Conservation (phyloP, 2,888 invertebrate genomes). For the Nycteola revayana region DNA sequence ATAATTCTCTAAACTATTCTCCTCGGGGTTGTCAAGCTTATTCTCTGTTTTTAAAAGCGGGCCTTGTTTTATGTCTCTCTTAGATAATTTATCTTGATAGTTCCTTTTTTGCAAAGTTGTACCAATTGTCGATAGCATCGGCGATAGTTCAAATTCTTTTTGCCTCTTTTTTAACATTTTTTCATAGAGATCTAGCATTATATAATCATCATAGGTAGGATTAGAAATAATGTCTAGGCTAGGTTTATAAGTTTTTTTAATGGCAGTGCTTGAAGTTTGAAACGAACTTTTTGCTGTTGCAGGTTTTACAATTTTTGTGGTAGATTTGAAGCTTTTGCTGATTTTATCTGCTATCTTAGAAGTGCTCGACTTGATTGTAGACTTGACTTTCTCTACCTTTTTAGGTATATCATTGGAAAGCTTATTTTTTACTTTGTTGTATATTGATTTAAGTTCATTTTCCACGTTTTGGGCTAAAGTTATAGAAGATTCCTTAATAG, state of each 20-base stretch:
- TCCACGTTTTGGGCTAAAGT: slow-evolving; percentile 43
- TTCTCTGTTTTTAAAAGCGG: too few relatives aligned
- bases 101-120: slow-evolving; percentile 13
- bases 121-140: slow-evolving; percentile 35
- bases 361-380: neutral
- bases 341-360: too few relatives aligned
- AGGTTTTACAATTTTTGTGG: neutral
- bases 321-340: neutral
- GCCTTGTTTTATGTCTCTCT: slow-evolving; percentile 22
- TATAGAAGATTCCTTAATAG: slow-evolving; percentile 34
- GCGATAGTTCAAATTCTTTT: slow-evolving; percentile 39
- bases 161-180: slow-evolving; percentile 47
- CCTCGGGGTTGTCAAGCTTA: too few relatives aligned
- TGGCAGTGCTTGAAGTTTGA: neutral
- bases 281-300: neutral
- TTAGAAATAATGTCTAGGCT: slow-evolving; percentile 1
- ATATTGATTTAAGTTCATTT: slow-evolving; percentile 44
- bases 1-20: slow-evolving; percentile 6
- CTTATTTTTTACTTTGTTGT: slow-evolving; percentile 47
- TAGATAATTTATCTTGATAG: slow-evolving; percentile 21
- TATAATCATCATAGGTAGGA: slow-evolving; percentile 44
- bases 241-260: slow-evolving; percentile 9
- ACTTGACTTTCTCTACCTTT: slow-evolving; percentile 32
- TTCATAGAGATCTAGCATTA: slow-evolving; percentile 50
- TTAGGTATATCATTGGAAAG: slow-evolving; percentile 35